Conservation (phyloP, 2,888 invertebrate genomes). For the Acronicta leporina region DNA sequence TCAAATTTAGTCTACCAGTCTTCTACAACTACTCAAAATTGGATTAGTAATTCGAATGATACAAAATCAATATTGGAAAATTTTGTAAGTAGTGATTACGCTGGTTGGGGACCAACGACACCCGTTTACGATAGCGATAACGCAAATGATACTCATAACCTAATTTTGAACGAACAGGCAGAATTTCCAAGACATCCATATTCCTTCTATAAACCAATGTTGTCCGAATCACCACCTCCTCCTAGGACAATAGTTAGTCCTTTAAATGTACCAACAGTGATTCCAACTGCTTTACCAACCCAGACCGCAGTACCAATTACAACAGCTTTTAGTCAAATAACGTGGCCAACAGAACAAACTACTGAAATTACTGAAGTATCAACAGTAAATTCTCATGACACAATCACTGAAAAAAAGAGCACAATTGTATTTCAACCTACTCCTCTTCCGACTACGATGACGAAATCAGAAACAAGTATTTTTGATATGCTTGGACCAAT, state of each 20-base stretch:
- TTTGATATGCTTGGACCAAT: slow-evolving; percentile 82
- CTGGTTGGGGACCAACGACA: slow-evolving; percentile 86
- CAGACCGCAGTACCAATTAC: slow-evolving; percentile 55
- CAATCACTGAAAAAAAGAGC: slow-evolving; percentile 66
- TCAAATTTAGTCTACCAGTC: slow-evolving; percentile 91
- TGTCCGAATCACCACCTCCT: slow-evolving; percentile 77
- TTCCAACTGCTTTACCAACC: slow-evolving; percentile 76
- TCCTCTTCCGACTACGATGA: slow-evolving; percentile 51
- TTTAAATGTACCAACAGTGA: slow-evolving; percentile 66
- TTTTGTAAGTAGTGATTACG: slow-evolving; percentile 82
- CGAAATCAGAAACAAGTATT: slow-evolving; percentile 66
- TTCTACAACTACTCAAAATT: slow-evolving; percentile 86
- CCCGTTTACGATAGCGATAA: slow-evolving; percentile 72
- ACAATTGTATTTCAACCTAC: slow-evolving; percentile 61
- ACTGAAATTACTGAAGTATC: slow-evolving; percentile 61
- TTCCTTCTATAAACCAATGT: slow-evolving; percentile 78
- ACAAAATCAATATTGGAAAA: slow-evolving; percentile 69
- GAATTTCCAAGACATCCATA: slow-evolving; percentile 72
- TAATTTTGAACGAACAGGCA: slow-evolving; percentile 74
- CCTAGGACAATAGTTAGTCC: slow-evolving; percentile 68
- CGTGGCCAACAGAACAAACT: slow-evolving; percentile 65
- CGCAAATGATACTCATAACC: slow-evolving; percentile 79
- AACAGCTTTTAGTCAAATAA: slow-evolving; percentile 51
- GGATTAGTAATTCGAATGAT: slow-evolving; percentile 74
- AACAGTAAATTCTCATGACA: slow-evolving; percentile 67